Base-by-base conservation (phyloP, 2,797 vertebrate genomes). In the Propithecus perrieri region DNA sequence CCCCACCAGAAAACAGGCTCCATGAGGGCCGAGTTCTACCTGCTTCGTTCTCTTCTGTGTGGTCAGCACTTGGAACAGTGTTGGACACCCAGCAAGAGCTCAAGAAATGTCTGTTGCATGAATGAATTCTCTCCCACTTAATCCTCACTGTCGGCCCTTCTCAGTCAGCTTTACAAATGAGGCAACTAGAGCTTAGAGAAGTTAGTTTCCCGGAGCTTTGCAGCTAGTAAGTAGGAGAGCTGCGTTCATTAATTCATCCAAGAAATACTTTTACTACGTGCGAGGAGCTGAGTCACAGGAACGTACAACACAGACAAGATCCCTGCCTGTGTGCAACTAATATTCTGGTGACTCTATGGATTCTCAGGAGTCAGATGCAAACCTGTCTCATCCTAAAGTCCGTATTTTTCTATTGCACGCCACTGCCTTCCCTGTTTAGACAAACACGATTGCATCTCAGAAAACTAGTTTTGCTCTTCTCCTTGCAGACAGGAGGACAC, bases 391-490 rank as follows among this genome's bases (percentile, higher is more conserved):
- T 17, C 7, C 35, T 69, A 33, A 59, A 55, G 43, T 7, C 55
- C 4, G 2, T 30, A 26, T 26, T 46, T 75, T 57, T n/a, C 67
- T 28, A 20, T 18, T 30, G 10, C 10, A 8, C 0, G 33, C 75
- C 13, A 28, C 35, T 12, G 18, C 2, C 67, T 91, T 63, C 41
- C 3, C 6, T 13, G 9, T 69, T 88, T 24, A 65, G 35, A 79
- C 5, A 83, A 59, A 71, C 75, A 71, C 17, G 3, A 84, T 75
- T 67, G 50, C 5, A 5, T 97, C 92, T 95, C 30, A 61, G 91
- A 85, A 89, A 97, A 94, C n/a, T 33, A 92, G 80, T 80, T 97
- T 97, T 95, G 83, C 96, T 97, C 20, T 95, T 97, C 74, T 98
- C 33, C 61, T 92, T 95, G 94, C 98, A 96, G 97, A 85, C 43